phyloP scores from a whole-genome alignment of 2,888 invertebrate genomes.

The Agonopterix arenella region DNA sequence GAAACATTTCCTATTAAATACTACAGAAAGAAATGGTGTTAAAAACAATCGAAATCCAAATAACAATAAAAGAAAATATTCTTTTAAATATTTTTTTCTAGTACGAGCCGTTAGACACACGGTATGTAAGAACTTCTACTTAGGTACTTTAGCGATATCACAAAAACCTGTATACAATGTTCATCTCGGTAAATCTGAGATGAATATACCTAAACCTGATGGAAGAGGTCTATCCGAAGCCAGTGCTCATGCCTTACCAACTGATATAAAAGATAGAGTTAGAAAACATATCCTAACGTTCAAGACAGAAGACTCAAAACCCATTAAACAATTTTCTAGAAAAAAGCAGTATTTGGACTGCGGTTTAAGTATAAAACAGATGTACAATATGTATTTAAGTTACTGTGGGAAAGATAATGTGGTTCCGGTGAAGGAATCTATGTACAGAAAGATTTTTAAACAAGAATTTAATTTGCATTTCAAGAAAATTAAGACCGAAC shows the following conservation, averaged over 20 bases:
- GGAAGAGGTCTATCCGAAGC: conserved; percentile 54
- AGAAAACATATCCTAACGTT: conserved; percentile 55
- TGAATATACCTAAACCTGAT: conserved; percentile 65
- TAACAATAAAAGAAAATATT: conserved; percentile 51
- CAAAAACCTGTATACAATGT: conserved; percentile 69
- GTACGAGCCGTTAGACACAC: conserved; percentile 47
- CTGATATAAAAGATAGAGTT: conserved; percentile 53
- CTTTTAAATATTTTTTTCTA: conserved; percentile 61
- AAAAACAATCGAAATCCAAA: conserved; percentile 29
- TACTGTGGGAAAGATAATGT: conserved; percentile 43
- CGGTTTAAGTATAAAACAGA: conserved; percentile 52
- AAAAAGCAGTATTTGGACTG: conserved; percentile 55
- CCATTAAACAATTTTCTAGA: conserved; percentile 47
- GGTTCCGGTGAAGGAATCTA: conserved; percentile 55
- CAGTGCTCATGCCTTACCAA: conserved; percentile 49
- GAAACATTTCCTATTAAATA: conserved; percentile 59
- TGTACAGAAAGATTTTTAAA: conserved; percentile 67
- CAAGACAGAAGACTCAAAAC: conserved; percentile 47
- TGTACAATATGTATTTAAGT: conserved; percentile 54
- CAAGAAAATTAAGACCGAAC: conserved; percentile 44
- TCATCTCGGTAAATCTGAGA: conserved; percentile 57
- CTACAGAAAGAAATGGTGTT: conserved; percentile 53
- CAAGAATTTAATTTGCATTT: conserved; percentile 62
- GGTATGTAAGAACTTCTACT: conserved; percentile 65
- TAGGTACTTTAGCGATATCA: conserved; percentile 64